A percentile compares a stretch with the other conserved stretches of the same genome.
These are phyloP conservation scores for Mugil cephalus DNA, from an alignment of 2,113 vertebrate genomes.

Conservation along the genomic window DNA sequence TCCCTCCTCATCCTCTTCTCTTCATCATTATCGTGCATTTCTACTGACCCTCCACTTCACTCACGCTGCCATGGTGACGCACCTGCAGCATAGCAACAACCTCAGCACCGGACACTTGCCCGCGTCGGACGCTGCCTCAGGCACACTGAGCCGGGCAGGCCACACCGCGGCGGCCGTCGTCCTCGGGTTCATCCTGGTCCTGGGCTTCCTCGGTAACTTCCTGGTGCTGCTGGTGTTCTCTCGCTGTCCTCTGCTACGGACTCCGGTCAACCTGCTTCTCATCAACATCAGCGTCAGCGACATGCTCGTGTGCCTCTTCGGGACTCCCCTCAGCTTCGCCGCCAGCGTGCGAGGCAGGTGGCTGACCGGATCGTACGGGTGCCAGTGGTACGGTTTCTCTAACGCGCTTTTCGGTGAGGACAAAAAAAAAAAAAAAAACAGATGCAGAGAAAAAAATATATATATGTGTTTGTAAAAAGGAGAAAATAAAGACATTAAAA, in stretches of 20 bases:
- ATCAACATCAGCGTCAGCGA: conserved; percentile 71
- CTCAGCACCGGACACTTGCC: conserved; percentile 45
- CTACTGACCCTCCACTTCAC: not conserved
- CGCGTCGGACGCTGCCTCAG: not conserved
- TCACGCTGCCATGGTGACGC: conserved; percentile 34
- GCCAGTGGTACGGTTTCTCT: conserved; percentile 68
- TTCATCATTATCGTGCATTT: not conserved
- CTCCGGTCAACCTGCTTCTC: conserved; percentile 57
- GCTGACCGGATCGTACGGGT: conserved; percentile 60
- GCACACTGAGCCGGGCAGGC: conserved; percentile 30
- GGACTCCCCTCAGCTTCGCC: conserved; percentile 65
- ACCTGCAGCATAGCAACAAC: conserved; percentile 46
- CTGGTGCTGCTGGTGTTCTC: conserved; percentile 62
- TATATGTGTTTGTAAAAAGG: too few species aligned
- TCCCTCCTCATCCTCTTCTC: not conserved
- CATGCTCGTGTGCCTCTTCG: conserved; percentile 66
- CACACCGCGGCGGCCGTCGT: conserved; percentile 44
- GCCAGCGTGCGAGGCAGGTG: conserved; percentile 61
- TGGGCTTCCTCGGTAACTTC: conserved; percentile 67
- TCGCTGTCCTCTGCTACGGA: conserved; percentile 50
- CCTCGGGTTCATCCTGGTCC: conserved; percentile 62
- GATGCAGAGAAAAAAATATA: not conserved
- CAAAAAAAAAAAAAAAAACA: not conserved
- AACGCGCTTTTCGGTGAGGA: conserved; percentile 65
- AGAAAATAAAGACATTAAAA: too few species aligned